Evolutionary conservation across 2,113 vertebrate genomes (phyloP).

Genomic region (Plecotus auritus): DNA sequence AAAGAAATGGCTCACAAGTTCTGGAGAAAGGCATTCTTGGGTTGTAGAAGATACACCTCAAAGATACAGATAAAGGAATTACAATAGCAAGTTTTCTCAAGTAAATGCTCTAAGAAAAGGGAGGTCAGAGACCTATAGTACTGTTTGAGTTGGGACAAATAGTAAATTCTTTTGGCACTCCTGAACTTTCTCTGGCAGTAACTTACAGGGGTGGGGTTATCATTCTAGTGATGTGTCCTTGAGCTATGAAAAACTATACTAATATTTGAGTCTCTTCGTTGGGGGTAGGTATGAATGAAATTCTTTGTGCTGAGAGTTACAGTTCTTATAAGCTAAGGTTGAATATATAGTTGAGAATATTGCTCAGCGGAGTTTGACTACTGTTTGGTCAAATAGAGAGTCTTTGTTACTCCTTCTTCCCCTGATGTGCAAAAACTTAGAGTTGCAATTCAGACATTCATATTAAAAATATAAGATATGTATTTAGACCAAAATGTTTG

Average conservation of each 20-base stretch:
- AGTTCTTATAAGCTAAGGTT: neutral
- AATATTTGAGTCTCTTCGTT: neutral
- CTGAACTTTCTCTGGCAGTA: neutral
- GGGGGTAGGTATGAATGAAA: neutral
- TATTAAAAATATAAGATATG: neutral
- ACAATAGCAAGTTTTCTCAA: neutral
- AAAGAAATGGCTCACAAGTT: neutral
- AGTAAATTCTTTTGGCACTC: neutral
- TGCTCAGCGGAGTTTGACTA: neutral
- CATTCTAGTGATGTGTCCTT: neutral
- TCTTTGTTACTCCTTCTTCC: neutral
- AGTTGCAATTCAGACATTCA: neutral
- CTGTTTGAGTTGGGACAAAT: neutral
- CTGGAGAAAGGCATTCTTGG: neutral
- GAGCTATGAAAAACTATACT: neutral
- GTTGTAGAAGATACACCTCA: neutral
- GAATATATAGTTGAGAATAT: neutral
- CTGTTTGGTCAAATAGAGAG: neutral
- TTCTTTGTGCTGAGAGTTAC: neutral
- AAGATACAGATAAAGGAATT: neutral
- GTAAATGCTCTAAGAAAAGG: neutral
- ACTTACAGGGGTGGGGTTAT: neutral
- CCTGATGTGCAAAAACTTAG: neutral
- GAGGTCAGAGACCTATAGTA: neutral
- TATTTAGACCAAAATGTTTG: neutral